A percentile compares a stretch with the other conserved stretches of the same genome.
These are phyloP conservation scores for Myiopsitta monachus DNA, from an alignment of 2,113 vertebrate species.

Conservation along the genomic window DNA sequence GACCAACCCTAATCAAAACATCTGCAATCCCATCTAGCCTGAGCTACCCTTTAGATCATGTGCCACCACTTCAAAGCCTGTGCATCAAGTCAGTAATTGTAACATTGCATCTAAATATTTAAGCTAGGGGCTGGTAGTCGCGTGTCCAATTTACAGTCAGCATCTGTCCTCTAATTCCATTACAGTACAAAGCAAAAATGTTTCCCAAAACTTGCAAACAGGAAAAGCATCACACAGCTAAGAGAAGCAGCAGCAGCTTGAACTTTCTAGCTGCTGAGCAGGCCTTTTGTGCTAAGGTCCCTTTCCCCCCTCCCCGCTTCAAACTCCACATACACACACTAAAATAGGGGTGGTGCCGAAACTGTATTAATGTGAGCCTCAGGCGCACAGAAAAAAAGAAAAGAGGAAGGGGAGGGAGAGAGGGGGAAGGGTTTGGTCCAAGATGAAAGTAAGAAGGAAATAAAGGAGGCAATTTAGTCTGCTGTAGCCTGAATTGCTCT, in stretches of 20 bases:
- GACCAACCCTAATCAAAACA: constrained; percentile 69
- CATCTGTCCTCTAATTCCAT: constrained; percentile 84
- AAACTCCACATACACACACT: constrained; percentile 56
- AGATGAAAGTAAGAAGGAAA: constrained; percentile 96
- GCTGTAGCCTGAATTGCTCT: constrained; percentile 84
- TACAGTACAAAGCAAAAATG: constrained; percentile 83
- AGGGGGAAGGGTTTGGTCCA: constrained; percentile 81
- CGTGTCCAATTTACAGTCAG: constrained; percentile 80
- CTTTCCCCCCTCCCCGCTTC: background rate
- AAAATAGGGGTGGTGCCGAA: constrained; percentile 79
- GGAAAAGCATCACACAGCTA: constrained; percentile 74
- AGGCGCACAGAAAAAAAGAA: constrained; percentile 71
- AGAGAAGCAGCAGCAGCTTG: constrained; percentile 59
- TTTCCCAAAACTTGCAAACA: constrained; percentile 77
- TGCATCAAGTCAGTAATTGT: constrained; percentile 82
- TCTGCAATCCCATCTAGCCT: constrained; percentile 65
- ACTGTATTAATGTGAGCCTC: constrained; percentile 87
- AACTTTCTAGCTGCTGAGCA: constrained; percentile 77
- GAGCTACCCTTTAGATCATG: constrained; percentile 46
- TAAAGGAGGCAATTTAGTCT: constrained; percentile 97
- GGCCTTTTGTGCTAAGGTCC: constrained; percentile 80
- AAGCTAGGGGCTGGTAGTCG: constrained; percentile 77
- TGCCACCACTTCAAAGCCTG: constrained; percentile 73
- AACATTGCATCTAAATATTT: constrained; percentile 84
- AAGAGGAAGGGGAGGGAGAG: constrained; percentile 44